A percentile compares a stretch with the other conserved stretches of the same genome.
These are phyloP conservation scores for Harpagoxenus sublaevis DNA, from an alignment of 2,888 invertebrate species.

Conservation along the genomic window DNA sequence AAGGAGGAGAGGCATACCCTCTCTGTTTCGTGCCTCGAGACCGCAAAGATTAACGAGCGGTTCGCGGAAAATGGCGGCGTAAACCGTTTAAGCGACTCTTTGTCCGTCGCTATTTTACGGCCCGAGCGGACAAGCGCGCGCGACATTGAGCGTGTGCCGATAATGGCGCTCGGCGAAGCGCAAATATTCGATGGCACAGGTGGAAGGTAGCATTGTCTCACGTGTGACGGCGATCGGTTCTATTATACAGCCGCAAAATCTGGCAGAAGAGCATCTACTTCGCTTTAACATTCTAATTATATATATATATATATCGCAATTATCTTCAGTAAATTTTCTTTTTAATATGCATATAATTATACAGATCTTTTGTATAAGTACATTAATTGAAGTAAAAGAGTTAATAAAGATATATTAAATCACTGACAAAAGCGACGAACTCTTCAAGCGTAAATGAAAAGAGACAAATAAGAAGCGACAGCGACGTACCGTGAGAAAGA, in stretches of 20 bases:
- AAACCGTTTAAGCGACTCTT: slow-evolving; percentile 60
- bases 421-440: neutral
- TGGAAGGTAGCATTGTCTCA: neutral
- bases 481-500: slow-evolving; percentile 53
- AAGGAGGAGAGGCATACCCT: slow-evolving; percentile 45
- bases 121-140: neutral
- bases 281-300: neutral
- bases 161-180: slow-evolving; percentile 7
- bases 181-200: neutral
- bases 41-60: slow-evolving; percentile 68
- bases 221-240: neutral
- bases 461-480: neutral
- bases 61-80: slow-evolving; percentile 70
- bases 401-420: neutral
- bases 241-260: neutral
- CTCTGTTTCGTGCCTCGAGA: slow-evolving; percentile 58
- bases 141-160: slow-evolving; percentile 5
- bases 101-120: slow-evolving; percentile 29
- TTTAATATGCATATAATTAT: too few relatives aligned
- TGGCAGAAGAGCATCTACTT: neutral
- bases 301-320: neutral
- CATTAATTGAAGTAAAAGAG: neutral
- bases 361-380: too few relatives aligned
- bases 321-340: neutral
- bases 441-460: neutral